Conservation (phyloP, 2,113 vertebrate species). For the Muscicapa adusta region DNA sequence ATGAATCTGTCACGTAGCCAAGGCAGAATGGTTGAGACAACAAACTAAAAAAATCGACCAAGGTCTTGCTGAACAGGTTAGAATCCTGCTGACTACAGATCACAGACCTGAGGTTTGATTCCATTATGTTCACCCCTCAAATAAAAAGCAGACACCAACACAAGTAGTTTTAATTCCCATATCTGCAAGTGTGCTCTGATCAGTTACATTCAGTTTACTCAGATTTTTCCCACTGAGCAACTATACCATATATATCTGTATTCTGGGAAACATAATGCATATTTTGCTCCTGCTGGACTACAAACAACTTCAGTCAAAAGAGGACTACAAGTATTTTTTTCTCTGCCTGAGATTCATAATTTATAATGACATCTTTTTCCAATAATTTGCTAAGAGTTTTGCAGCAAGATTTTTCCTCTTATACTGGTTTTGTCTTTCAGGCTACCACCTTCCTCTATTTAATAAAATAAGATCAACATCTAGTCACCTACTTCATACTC, state of each 20-base stretch:
- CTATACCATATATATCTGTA: not conserved
- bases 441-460: not conserved
- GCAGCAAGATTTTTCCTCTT: not conserved
- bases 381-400: not conserved
- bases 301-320: not conserved
- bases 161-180: not conserved
- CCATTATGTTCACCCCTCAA: not conserved
- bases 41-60: not conserved
- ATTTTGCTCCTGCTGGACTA: not conserved
- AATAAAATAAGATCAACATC: not conserved
- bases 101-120: not conserved
- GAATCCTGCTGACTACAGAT: not conserved
- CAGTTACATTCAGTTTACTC: not conserved
- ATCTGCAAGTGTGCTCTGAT: not conserved
- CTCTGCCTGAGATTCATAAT: not conserved
- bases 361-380: not conserved
- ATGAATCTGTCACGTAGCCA: accelerated
- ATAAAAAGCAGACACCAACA: not conserved
- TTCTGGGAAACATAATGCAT: not conserved
- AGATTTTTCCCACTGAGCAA: not conserved
- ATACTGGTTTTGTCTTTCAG: not conserved
- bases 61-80: not conserved
- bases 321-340: not conserved
- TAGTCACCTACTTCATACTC: not conserved
- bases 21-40: not conserved